Conservation (phyloP, 2,113 vertebrate genomes). For the Rana temporaria region DNA sequence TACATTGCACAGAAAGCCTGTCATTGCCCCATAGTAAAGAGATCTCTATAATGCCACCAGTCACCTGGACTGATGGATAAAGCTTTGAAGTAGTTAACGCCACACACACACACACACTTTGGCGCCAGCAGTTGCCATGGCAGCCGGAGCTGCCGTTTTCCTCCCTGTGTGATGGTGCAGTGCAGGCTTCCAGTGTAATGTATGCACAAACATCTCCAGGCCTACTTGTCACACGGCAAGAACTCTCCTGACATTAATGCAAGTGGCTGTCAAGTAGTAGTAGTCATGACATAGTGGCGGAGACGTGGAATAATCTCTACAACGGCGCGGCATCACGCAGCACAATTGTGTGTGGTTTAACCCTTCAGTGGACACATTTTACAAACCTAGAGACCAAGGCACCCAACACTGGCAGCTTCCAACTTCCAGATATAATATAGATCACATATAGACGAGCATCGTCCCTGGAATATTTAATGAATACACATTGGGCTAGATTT, state of each 20-base stretch:
- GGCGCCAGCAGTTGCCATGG: conserved; percentile 32
- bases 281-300: background rate
- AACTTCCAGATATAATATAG: too few species aligned
- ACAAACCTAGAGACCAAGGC: too few species aligned
- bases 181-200: conserved; percentile 36
- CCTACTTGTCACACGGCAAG: conserved; percentile 67
- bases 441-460: too few species aligned
- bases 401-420: too few species aligned
- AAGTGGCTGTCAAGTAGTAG: background rate
- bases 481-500: too few species aligned
- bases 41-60: background rate
- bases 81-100: conserved; percentile 11
- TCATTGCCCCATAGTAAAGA: too few species aligned
- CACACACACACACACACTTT: background rate
- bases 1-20: too few species aligned
- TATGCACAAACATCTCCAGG: conserved; percentile 65
- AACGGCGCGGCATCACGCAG: too few species aligned
- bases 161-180: conserved; percentile 13
- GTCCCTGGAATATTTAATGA: too few species aligned
- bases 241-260: conserved; percentile 45
- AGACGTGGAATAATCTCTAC: background rate
- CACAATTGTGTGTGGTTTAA: too few species aligned
- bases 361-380: too few species aligned
- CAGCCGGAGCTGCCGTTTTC: conserved; percentile 6
- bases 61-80: background rate